Percentiles rank a stretch among this genome's conserved stretches.
Conservation (phyloP, 2,888 invertebrate genomes). For the Anorthoa munda region DNA sequence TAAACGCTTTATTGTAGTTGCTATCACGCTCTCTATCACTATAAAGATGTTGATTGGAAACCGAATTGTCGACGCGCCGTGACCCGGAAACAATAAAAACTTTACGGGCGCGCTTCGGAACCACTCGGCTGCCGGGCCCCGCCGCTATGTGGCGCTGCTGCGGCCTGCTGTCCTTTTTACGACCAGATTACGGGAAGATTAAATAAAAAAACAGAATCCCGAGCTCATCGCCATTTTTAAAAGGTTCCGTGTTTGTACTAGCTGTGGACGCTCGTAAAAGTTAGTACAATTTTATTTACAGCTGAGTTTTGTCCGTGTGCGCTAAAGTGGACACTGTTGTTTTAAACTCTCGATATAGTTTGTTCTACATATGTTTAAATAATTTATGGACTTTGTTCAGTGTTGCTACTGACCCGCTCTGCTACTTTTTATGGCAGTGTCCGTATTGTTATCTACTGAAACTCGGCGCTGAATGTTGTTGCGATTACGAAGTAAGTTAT, state of each 20-base stretch:
- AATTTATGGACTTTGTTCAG: constrained; percentile 59
- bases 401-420: constrained; percentile 33
- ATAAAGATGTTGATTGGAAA: constrained; percentile 86
- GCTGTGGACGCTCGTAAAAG: constrained; percentile 65
- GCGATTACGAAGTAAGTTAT: constrained; percentile 18
- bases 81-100: constrained; percentile 87
- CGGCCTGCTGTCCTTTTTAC: constrained; percentile 71
- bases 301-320: constrained; percentile 58
- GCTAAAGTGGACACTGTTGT: constrained; percentile 63
- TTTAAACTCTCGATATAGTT: constrained; percentile 62
- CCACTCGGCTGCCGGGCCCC: constrained; percentile 46
- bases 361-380: constrained; percentile 62
- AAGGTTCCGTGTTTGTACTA: constrained; percentile 64
- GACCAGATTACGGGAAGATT: constrained; percentile 76
- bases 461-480: neutral
- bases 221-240: constrained; percentile 64
- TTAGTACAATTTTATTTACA: constrained; percentile 68
- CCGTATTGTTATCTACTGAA: constrained; percentile 33
- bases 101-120: constrained; percentile 80
- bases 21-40: constrained; percentile 77
- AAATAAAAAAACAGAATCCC: constrained; percentile 74
- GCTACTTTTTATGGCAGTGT: constrained; percentile 37
- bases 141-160: constrained; percentile 63
- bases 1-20: constrained; percentile 69
- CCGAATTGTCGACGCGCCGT: constrained; percentile 81